These are phyloP conservation scores for Antheraea mylitta DNA, from an alignment of 1,140 invertebrate genomes.

Conservation along the genomic window DNA sequence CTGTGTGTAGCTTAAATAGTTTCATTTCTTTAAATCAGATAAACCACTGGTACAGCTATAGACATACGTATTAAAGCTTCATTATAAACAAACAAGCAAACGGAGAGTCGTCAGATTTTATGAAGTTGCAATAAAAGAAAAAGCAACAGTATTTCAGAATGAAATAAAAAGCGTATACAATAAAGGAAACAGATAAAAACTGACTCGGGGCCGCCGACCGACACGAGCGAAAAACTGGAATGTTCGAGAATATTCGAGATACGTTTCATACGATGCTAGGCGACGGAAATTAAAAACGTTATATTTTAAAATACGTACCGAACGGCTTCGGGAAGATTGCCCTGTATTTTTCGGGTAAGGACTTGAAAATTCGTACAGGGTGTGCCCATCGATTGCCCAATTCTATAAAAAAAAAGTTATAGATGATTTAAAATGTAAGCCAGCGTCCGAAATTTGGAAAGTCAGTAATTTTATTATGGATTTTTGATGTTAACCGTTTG, in stretches of 20 bases:
- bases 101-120: background rate
- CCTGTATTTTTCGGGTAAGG: too few species aligned
- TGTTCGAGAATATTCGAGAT: background rate
- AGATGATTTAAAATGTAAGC: too few species aligned
- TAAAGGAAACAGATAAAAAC: constrained; percentile 3
- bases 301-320: background rate
- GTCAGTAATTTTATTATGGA: too few species aligned
- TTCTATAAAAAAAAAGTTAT: too few species aligned
- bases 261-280: background rate
- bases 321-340: background rate
- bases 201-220: background rate
- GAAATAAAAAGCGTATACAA: background rate
- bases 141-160: background rate
- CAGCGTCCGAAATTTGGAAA: too few species aligned
- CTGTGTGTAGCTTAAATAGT: too few species aligned
- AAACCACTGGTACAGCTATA: too few species aligned
- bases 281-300: background rate
- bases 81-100: background rate
- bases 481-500: too few species aligned
- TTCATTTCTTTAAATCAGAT: too few species aligned
- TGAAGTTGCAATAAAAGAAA: background rate
- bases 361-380: too few species aligned
- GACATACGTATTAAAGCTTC: too few species aligned
- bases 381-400: too few species aligned
- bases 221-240: background rate